Evolutionary conservation across 2,797 vertebrate genomes (phyloP), one percentile per base, ranked within the genome.

Genomic region (Fratercula arctica): DNA sequence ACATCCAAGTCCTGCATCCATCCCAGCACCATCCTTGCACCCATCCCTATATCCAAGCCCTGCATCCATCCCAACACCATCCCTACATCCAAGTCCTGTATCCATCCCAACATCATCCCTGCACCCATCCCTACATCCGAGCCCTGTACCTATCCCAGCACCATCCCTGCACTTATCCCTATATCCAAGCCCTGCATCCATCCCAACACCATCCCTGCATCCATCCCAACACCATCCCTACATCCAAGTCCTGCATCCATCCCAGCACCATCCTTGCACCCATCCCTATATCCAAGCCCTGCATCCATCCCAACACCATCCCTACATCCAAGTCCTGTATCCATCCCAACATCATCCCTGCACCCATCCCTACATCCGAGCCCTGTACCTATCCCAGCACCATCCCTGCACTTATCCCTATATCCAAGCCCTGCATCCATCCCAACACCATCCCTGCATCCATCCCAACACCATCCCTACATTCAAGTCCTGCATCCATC

Each of bases 11-110:
- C 20, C 35, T 41, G 31, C 57, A 83, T 8, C 68, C 59, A 23
- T 6, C 21, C 13, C 3, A 3, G 3, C 16, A 63, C 3, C 13
- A 28, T 8, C 16, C 11, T 2, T 21, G 24, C 43, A 35, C 37
- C 25, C 21, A 21, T 7, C 24, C 41, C 6, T 18, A 9, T 12
- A 21, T 10, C 63, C 45, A 8, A 28, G 5, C 72, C 53, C 31
- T 14, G 39, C 26, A 16, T 28, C 33, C 26, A 46, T 29, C 39
- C 15, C 14, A 16, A 24, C 43, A 59, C 10, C 15, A 10, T 8
- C 48, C 23, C 6, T 7, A 5, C 16, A 10, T 6, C 63, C 41
- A 26, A n/a, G n/a, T n/a, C n/a, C n/a, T n/a, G n/a, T n/a, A n/a
- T n/a, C n/a, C n/a, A n/a, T 51, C 39, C 39, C 39, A 39, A 11